A percentile compares a stretch with the other conserved stretches of the same genome.
Evolutionary conservation across 2,888 invertebrate species (phyloP).

Genomic region (Diarsia mendica): DNA sequence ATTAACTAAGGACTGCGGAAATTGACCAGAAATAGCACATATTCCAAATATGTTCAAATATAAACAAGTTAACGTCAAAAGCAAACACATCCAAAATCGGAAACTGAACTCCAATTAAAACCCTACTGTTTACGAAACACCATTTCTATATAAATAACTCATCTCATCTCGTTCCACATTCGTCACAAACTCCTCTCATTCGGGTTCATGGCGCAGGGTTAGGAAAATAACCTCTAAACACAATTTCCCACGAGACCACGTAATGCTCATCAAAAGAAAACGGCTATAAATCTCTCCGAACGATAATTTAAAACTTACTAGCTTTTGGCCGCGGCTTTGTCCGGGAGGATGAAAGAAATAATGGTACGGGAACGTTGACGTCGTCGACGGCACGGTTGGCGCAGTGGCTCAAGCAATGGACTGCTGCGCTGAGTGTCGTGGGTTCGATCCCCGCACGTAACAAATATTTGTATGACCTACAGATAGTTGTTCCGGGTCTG

Average conservation of each 20-base stretch:
- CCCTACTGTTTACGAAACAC: slow-evolving; percentile 56
- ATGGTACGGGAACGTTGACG: neutral
- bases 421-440: no score
- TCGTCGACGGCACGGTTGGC: no score
- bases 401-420: no score
- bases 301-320: slow-evolving; percentile 40
- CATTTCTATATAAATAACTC: slow-evolving; percentile 63
- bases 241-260: slow-evolving; percentile 48
- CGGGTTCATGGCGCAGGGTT: slow-evolving; percentile 86
- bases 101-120: slow-evolving; percentile 31
- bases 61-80: neutral
- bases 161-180: slow-evolving; percentile 67
- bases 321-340: neutral
- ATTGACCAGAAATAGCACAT: neutral
- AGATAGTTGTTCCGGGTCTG: no score
- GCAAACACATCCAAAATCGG: slow-evolving; percentile 15
- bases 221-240: slow-evolving; percentile 69
- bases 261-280: slow-evolving; percentile 70
- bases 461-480: no score
- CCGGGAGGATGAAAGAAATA: neutral
- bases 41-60: neutral
- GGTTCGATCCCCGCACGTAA: no score
- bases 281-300: slow-evolving; percentile 59
- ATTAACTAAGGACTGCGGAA: neutral
- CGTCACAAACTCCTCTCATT: slow-evolving; percentile 69